phyloP scores from a whole-genome alignment of 2,888 invertebrate species.

The Diplolepis rosae region DNA sequence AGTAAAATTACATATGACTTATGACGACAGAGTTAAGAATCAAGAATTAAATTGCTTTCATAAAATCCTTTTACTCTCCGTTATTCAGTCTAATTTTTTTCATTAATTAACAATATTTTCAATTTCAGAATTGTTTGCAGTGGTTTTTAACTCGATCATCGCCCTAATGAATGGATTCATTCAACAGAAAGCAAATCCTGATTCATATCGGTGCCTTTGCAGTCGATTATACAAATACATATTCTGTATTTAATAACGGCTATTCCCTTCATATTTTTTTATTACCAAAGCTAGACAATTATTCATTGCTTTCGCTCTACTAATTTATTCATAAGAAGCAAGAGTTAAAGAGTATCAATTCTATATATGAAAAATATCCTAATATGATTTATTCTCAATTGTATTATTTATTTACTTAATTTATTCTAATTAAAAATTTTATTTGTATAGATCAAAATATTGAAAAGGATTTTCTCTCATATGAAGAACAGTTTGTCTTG shows the following conservation, averaged over 20 bases:
- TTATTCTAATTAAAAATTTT: too few species aligned
- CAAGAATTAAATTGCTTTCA: too few species aligned
- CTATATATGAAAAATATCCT: too few species aligned
- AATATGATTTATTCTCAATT: neutral
- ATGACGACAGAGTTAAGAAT: too few species aligned
- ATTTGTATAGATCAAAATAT: too few species aligned
- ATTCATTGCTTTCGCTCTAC: neutral
- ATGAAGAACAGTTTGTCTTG: too few species aligned
- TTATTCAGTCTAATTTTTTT: too few species aligned
- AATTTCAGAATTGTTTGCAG: too few species aligned
- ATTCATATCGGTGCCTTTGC: conserved; percentile 26
- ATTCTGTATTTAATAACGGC: conserved; percentile 22
- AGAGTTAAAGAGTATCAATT: neutral
- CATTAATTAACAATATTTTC: too few species aligned
- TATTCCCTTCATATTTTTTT: conserved; percentile 4
- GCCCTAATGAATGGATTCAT: conserved; percentile 23
- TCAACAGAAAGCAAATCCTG: neutral
- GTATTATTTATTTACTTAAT: neutral
- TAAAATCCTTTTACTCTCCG: too few species aligned
- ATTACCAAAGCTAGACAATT: neutral
- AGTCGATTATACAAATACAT: conserved; percentile 22
- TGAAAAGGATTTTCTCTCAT: too few species aligned
- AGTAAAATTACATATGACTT: too few species aligned
- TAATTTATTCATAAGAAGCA: neutral
- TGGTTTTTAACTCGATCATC: conserved; percentile 15